A percentile compares a stretch with the other conserved stretches of the same genome.
These are phyloP conservation scores for Cynocephalus volans DNA, from an alignment of 2,113 vertebrate species.

Conservation along the genomic window DNA sequence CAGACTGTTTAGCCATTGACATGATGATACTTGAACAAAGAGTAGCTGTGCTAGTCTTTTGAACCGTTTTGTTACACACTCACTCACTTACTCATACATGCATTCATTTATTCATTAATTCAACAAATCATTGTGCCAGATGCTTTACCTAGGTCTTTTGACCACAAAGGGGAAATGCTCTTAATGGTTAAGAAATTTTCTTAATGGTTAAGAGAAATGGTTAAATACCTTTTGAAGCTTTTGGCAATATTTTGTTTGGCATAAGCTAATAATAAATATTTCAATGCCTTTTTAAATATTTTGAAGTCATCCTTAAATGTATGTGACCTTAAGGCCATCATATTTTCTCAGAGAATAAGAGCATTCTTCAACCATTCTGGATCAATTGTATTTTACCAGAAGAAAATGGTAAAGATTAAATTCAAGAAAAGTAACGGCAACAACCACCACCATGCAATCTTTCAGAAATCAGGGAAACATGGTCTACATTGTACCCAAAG, in stretches of 20 bases:
- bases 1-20: not conserved
- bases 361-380: not conserved
- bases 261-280: slow-evolving; percentile 16
- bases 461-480: not conserved
- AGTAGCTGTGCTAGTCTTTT: not conserved
- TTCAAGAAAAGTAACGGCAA: not conserved
- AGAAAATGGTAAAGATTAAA: not conserved
- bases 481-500: not conserved
- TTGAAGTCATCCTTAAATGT: slow-evolving; percentile 14
- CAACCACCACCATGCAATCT: not conserved
- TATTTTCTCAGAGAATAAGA: slow-evolving; percentile 13
- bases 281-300: slow-evolving; percentile 50
- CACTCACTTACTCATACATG: not conserved
- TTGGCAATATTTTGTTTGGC: slow-evolving; percentile 1
- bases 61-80: not conserved
- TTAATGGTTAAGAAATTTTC: slow-evolving; percentile 51
- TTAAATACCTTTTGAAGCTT: slow-evolving; percentile 12
- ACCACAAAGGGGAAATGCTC: not conserved
- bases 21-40: not conserved
- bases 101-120: slow-evolving; percentile 7
- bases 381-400: not conserved
- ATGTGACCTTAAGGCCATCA: not conserved
- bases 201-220: slow-evolving; percentile 42
- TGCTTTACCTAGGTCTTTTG: slow-evolving; percentile 22
- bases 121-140: not conserved